Evolutionary conservation across 2,113 vertebrate species (phyloP).

Genomic region (Felis chaus): DNA sequence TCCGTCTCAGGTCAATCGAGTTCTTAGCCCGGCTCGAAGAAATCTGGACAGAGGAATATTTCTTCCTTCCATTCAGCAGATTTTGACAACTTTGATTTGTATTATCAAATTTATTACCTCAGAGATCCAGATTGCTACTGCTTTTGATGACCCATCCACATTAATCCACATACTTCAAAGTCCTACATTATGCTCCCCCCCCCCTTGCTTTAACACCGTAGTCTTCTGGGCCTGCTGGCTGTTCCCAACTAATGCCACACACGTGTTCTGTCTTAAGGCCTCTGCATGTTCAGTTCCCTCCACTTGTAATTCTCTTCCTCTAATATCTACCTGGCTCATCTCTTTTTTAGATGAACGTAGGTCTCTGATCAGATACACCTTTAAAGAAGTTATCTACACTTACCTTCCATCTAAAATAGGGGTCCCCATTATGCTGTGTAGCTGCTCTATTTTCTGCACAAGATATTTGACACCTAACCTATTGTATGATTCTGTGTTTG

Average conservation of each 20-base stretch:
- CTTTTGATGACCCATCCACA: background rate
- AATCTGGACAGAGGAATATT: background rate
- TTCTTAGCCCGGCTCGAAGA: background rate
- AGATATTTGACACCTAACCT: background rate
- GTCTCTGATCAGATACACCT: background rate
- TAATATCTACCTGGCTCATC: background rate
- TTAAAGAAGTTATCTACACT: background rate
- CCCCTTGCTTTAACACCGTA: background rate
- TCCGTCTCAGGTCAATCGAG: background rate
- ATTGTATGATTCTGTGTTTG: background rate
- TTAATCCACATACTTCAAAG: background rate
- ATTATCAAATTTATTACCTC: background rate
- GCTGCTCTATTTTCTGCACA: background rate
- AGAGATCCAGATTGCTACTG: background rate
- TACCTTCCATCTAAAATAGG: background rate
- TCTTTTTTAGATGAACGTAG: background rate
- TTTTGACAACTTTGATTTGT: background rate
- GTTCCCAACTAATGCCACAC: background rate
- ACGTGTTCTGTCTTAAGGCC: background rate
- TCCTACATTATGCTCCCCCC: background rate
- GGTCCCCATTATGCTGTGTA: background rate
- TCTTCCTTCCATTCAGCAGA: background rate
- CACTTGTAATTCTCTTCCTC: no score
- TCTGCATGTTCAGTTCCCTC: background rate
- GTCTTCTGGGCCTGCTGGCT: background rate